Conservation (phyloP, 2,113 vertebrate genomes). For the Irena cyanogastra region DNA sequence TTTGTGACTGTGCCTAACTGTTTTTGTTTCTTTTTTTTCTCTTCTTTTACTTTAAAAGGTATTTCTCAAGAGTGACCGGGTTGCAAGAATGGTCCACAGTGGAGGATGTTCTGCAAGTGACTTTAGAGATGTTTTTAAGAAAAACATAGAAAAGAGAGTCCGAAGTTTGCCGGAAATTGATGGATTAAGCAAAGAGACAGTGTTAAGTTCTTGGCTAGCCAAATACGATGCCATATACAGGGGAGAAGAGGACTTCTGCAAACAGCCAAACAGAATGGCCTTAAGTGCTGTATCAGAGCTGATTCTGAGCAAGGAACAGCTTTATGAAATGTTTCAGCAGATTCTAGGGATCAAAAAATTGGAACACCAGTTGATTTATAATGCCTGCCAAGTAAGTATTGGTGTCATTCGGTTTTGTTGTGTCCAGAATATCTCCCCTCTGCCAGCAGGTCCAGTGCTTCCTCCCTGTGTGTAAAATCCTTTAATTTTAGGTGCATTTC, state of each 20-base stretch:
- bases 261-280: conserved; percentile 82
- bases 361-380: conserved; percentile 96
- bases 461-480: background rate
- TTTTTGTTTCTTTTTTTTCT: background rate
- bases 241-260: conserved; percentile 89
- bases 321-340: conserved; percentile 98
- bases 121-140: conserved; percentile 96
- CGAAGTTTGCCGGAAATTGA: conserved; percentile 95
- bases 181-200: conserved; percentile 96
- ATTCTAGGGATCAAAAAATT: conserved; percentile 92
- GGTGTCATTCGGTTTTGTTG: background rate
- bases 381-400: conserved; percentile 91
- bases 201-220: conserved; percentile 95
- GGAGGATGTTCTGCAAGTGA: conserved; percentile 93
- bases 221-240: conserved; percentile 93
- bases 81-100: conserved; percentile 92
- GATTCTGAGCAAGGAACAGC: conserved; percentile 96
- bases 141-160: conserved; percentile 94
- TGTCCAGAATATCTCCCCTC: background rate
- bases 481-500: background rate
- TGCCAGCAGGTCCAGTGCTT: background rate
- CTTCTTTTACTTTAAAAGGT: conserved; percentile 72
- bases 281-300: conserved; percentile 90
- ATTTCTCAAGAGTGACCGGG: conserved; percentile 93
- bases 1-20: background rate